Evolutionary conservation across 1,140 invertebrate genomes (phyloP).

Genomic region (Brachionus rubens): DNA sequence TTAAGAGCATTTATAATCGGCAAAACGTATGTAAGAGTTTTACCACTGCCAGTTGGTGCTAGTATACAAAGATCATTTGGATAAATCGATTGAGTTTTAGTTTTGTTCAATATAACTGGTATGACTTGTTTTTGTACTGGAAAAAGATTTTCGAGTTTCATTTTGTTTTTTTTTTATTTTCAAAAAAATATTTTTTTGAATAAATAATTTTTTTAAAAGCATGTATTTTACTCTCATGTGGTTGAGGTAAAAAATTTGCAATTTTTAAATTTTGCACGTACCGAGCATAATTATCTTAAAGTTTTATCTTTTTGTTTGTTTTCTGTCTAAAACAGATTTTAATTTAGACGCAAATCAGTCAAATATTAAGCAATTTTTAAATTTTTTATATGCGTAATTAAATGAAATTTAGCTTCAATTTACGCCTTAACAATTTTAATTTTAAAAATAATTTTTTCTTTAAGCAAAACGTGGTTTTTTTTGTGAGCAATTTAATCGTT

Average conservation of each 20-base stretch:
- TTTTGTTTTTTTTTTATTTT: neutral
- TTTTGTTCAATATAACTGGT: slow-evolving; percentile 16
- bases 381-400: neutral
- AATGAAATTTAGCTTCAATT: neutral
- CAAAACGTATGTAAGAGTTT: slow-evolving; percentile 88
- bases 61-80: slow-evolving; percentile 90
- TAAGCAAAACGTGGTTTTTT: no score
- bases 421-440: neutral
- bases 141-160: slow-evolving; percentile 42
- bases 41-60: slow-evolving; percentile 94
- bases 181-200: neutral
- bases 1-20: slow-evolving; percentile 74
- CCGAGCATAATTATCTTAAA: no score
- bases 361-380: neutral
- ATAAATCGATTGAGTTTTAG: slow-evolving; percentile 55
- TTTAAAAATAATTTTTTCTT: neutral
- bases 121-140: slow-evolving; percentile 43
- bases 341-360: neutral
- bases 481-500: no score
- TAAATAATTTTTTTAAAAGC: neutral
- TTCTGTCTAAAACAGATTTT: neutral
- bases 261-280: neutral
- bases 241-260: neutral
- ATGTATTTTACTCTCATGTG: neutral
- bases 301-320: neutral